These are phyloP conservation scores for Orthonevra nobilis DNA, from an alignment of 2,888 invertebrate species.

Conservation along the genomic window DNA sequence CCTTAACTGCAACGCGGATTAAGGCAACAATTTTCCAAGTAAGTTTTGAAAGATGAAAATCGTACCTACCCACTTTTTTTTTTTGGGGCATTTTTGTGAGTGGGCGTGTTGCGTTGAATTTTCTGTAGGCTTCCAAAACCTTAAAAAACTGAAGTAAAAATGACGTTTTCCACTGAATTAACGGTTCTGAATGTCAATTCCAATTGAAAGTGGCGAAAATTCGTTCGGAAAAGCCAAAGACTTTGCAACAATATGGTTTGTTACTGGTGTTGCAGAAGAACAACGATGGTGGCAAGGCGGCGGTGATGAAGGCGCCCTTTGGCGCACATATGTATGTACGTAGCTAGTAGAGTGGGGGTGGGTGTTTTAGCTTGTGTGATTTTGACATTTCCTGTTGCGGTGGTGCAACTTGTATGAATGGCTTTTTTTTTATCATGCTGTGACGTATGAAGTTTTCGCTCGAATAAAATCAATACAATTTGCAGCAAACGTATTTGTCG, in stretches of 20 bases:
- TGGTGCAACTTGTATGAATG: conserved; percentile 59
- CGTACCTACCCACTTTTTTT: conserved; percentile 5
- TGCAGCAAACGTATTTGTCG: not conserved
- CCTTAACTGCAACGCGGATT: conserved; percentile 8
- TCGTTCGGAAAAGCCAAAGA: conserved; percentile 8
- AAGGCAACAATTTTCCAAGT: too few species aligned
- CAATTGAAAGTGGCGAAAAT: not conserved
- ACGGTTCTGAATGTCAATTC: not conserved
- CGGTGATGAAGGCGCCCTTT: conserved; percentile 24
- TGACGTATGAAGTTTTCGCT: conserved; percentile 8
- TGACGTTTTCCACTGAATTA: conserved; percentile 4
- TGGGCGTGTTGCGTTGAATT: conserved; percentile 48
- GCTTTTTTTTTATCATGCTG: too few species aligned
- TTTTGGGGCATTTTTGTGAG: conserved; percentile 8
- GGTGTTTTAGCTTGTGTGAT: conserved; percentile 20
- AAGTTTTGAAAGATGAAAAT: conserved; percentile 40
- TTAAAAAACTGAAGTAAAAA: not conserved
- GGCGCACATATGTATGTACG: conserved; percentile 29
- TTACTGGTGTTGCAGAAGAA: conserved; percentile 17
- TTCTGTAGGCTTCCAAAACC: not conserved
- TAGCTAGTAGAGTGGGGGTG: conserved; percentile 11
- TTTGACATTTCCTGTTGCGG: conserved; percentile 46
- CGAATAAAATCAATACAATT: conserved; percentile 22
- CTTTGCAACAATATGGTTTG: conserved; percentile 68
- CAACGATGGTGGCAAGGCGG: conserved; percentile 11